These are phyloP conservation scores for Drusus annulatus DNA, from an alignment of 1,140 invertebrate genomes.

Conservation along the genomic window DNA sequence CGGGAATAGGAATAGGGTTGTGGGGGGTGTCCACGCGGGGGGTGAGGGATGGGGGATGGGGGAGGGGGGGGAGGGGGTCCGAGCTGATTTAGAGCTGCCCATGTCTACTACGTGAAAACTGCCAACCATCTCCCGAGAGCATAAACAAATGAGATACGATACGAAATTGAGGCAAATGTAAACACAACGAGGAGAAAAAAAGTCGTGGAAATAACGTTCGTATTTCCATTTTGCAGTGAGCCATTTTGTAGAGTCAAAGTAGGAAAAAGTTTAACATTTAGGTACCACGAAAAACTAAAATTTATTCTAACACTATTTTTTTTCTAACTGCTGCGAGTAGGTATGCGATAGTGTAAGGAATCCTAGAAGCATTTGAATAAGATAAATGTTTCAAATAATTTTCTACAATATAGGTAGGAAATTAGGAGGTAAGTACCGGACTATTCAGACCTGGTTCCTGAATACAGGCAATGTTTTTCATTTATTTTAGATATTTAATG, in stretches of 20 bases:
- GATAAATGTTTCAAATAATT: too few species aligned
- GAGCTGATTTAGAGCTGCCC: slow-evolving; percentile 58
- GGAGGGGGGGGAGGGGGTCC: slow-evolving; percentile 30
- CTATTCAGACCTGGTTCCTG: too few species aligned
- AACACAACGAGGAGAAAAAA: slow-evolving; percentile 53
- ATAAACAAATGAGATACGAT: slow-evolving; percentile 60
- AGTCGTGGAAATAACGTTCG: slow-evolving; percentile 56
- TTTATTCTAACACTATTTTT: too few species aligned
- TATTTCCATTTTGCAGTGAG: slow-evolving; percentile 56
- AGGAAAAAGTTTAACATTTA: too few species aligned
- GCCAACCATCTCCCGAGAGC: slow-evolving; percentile 59
- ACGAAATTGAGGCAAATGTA: slow-evolving; percentile 60
- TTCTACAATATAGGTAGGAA: too few species aligned
- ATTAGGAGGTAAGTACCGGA: too few species aligned
- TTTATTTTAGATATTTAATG: too few species aligned
- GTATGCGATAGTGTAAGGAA: too few species aligned
- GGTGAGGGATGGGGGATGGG: background rate
- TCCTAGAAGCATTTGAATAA: too few species aligned
- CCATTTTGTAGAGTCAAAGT: slow-evolving; percentile 49
- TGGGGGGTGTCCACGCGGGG: background rate
- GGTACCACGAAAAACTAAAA: background rate
- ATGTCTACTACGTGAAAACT: slow-evolving; percentile 60
- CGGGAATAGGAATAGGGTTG: slow-evolving; percentile 15
- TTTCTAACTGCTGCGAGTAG: too few species aligned
- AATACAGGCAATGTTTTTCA: too few species aligned